phyloP scores from a whole-genome alignment of 2,113 vertebrate species.

The Cepphus grylle region DNA sequence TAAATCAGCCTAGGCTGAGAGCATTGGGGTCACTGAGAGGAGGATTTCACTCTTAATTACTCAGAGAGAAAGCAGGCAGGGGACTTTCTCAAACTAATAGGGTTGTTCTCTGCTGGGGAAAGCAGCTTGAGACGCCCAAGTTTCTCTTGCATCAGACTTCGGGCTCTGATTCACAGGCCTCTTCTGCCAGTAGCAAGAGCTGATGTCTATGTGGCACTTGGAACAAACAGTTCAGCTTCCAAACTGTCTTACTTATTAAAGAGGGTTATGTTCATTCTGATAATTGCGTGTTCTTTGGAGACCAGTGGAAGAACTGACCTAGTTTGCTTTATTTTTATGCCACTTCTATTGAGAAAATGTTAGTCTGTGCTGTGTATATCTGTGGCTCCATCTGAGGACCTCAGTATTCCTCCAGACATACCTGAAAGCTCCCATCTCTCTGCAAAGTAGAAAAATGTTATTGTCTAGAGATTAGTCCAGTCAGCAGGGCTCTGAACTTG shows the following conservation, averaged over 20 bases:
- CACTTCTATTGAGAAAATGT: background rate
- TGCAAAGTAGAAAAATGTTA: background rate
- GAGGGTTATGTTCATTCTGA: background rate
- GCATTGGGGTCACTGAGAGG: conserved; percentile 73
- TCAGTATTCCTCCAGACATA: background rate
- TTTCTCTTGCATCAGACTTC: conserved; percentile 33
- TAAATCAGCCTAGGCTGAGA: conserved; percentile 75
- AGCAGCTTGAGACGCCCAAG: conserved; percentile 6
- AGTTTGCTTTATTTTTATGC: background rate
- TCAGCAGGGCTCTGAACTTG: background rate
- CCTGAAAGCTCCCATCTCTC: background rate
- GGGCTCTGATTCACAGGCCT: conserved; percentile 13
- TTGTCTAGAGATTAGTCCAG: background rate
- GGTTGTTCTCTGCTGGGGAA: conserved; percentile 45
- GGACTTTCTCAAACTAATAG: conserved; percentile 62
- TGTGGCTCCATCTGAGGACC: background rate
- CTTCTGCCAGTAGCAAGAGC: conserved; percentile 1
- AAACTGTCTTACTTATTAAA: background rate
- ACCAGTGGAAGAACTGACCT: background rate
- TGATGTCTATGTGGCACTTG: background rate
- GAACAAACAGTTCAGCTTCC: background rate
- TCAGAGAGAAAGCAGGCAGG: conserved; percentile 69
- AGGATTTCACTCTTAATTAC: conserved; percentile 81
- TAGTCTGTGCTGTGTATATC: background rate
- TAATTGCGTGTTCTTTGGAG: background rate